Evolutionary conservation across 1,140 invertebrate species (phyloP).

Genomic region (Laupala kohalensis): DNA sequence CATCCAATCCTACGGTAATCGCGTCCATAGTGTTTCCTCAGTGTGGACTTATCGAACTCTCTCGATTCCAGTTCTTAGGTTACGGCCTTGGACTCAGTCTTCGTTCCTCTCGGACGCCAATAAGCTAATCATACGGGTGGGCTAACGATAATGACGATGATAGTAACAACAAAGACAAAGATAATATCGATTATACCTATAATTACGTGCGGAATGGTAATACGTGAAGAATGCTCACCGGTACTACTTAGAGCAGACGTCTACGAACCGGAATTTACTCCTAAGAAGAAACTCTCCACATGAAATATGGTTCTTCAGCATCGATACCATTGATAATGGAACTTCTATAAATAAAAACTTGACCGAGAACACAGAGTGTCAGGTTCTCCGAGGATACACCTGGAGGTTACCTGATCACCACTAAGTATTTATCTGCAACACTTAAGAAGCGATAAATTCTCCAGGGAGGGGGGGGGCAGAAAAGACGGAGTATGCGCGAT

Average conservation of each 20-base stretch:
- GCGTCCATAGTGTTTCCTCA: too few species aligned
- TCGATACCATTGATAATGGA: not conserved
- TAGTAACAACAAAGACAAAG: not conserved
- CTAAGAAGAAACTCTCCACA: not conserved
- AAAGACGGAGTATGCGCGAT: not conserved
- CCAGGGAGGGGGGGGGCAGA: not conserved
- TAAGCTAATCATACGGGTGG: not conserved
- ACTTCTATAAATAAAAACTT: not conserved
- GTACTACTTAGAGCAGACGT: not conserved
- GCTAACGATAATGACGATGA: not conserved
- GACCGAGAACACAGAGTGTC: not conserved
- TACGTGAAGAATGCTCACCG: not conserved
- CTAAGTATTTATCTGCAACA: not conserved
- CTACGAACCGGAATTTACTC: too few species aligned
- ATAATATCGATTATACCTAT: not conserved
- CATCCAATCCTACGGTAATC: too few species aligned
- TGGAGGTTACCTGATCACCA: not conserved
- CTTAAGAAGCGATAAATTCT: not conserved
- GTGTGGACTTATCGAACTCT: too few species aligned
- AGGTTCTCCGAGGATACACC: not conserved
- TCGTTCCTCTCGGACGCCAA: not conserved
- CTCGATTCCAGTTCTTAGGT: too few species aligned
- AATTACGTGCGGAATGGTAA: not conserved
- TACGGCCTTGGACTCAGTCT: not conserved
- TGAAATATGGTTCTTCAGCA: not conserved